phyloP scores from a whole-genome alignment of 1,140 invertebrate species.

The Dermatophagoides farinae region DNA sequence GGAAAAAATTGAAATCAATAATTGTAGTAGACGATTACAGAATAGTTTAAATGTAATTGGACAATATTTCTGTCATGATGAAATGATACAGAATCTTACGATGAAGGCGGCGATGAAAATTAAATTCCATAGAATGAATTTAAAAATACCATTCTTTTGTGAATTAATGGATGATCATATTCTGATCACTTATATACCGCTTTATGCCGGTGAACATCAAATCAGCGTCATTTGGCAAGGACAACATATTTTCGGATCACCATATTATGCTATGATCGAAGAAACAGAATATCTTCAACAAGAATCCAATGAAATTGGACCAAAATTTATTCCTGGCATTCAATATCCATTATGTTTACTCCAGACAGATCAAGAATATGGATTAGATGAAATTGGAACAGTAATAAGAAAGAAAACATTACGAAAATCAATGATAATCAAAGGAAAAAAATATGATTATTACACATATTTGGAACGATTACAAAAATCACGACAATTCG shows the following conservation, averaged over 20 bases:
- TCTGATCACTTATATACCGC: slow-evolving; percentile 17
- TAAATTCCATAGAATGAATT: background rate
- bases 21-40: slow-evolving; percentile 1
- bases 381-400: slow-evolving; percentile 2
- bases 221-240: slow-evolving; percentile 17
- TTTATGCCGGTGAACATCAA: slow-evolving; percentile 11
- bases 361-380: background rate
- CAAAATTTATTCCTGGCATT: background rate
- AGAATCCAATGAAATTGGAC: background rate
- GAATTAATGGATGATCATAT: slow-evolving; percentile 16
- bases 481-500: too few species aligned
- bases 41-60: background rate
- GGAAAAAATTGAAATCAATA: slow-evolving; percentile 14
- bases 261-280: slow-evolving; percentile 18
- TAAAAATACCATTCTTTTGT: slow-evolving; percentile 18
- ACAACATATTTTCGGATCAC: slow-evolving; percentile 18
- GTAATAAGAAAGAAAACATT: slow-evolving; percentile 1
- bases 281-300: background rate
- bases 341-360: slow-evolving; percentile 9
- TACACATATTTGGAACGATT: background rate
- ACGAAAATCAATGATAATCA: background rate
- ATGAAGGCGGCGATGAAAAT: background rate
- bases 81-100: background rate
- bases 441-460: slow-evolving; percentile 6
- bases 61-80: background rate